Percentiles rank a stretch among this genome's conserved stretches.
Conservation (phyloP, 2,797 vertebrate genomes). For the Takifugu ocellatus region DNA sequence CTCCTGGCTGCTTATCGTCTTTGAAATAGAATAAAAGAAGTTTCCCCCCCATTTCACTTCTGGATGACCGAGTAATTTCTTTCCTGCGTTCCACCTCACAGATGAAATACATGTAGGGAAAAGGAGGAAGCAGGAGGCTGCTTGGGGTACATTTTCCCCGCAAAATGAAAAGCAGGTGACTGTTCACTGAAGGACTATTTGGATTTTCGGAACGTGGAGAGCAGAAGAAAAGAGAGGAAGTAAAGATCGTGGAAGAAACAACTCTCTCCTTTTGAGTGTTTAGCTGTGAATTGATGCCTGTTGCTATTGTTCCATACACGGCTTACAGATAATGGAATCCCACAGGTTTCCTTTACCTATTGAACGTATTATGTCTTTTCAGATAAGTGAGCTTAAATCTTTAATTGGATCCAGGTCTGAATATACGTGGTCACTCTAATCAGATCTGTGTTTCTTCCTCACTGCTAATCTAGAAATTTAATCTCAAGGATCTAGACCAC, state of each 20-base stretch:
- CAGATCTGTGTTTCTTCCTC: slow-evolving; percentile 9
- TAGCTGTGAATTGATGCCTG: slow-evolving; percentile 43
- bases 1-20: slow-evolving; percentile 22
- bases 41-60: slow-evolving; percentile 41
- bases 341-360: slow-evolving; percentile 28
- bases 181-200: slow-evolving; percentile 58
- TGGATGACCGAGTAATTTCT: slow-evolving; percentile 75
- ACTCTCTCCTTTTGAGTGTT: slow-evolving; percentile 30
- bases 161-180: slow-evolving; percentile 83
- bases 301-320: slow-evolving; percentile 46
- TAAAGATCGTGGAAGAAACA: slow-evolving; percentile 20
- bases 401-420: slow-evolving; percentile 25
- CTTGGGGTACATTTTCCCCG: slow-evolving; percentile 64
- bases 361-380: slow-evolving; percentile 32
- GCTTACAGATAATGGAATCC: slow-evolving; percentile 43
- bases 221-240: slow-evolving; percentile 53
- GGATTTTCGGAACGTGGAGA: slow-evolving; percentile 61
- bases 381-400: slow-evolving; percentile 11
- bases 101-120: slow-evolving; percentile 62
- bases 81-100: slow-evolving; percentile 64
- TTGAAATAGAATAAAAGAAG: slow-evolving; percentile 25
- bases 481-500: too few relatives aligned
- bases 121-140: slow-evolving; percentile 41
- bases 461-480: slow-evolving; percentile 10
- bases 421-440: slow-evolving; percentile 1